Conservation (phyloP, 2,888 invertebrate species). For the Ormia ochracea region DNA sequence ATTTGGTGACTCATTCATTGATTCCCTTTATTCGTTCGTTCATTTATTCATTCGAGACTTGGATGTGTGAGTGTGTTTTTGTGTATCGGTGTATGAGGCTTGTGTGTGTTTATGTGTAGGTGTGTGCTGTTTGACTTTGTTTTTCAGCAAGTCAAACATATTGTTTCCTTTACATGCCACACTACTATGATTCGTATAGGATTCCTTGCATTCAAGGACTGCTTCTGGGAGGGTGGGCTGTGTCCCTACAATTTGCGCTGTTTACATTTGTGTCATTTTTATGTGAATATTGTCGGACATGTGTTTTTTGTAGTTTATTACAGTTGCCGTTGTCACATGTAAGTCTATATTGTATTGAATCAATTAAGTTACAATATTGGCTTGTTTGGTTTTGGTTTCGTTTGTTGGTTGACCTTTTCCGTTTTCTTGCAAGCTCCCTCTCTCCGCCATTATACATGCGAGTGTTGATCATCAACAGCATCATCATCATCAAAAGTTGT, state of each 20-base stretch:
- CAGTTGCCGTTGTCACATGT: conserved; percentile 14
- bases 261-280: conserved; percentile 16
- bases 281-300: conserved; percentile 19
- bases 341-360: conserved; percentile 50
- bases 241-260: background rate
- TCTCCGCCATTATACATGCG: no score
- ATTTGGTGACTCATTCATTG: conserved; percentile 29
- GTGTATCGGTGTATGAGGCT: background rate
- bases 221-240: background rate
- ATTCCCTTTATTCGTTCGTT: conserved; percentile 9
- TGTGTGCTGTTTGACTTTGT: conserved; percentile 9
- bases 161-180: conserved; percentile 26
- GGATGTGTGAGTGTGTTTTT: background rate
- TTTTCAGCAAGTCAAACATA: conserved; percentile 27
- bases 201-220: no score
- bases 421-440: background rate
- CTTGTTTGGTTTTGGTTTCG: conserved; percentile 47
- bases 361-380: conserved; percentile 60
- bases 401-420: conserved; percentile 18
- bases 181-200: background rate
- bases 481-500: background rate
- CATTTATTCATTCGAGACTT: background rate
- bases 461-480: no score
- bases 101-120: background rate
- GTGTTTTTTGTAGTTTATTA: conserved; percentile 10